Base-by-base conservation (phyloP, 2,797 vertebrate species). In the Pagetopsis macropterus region DNA sequence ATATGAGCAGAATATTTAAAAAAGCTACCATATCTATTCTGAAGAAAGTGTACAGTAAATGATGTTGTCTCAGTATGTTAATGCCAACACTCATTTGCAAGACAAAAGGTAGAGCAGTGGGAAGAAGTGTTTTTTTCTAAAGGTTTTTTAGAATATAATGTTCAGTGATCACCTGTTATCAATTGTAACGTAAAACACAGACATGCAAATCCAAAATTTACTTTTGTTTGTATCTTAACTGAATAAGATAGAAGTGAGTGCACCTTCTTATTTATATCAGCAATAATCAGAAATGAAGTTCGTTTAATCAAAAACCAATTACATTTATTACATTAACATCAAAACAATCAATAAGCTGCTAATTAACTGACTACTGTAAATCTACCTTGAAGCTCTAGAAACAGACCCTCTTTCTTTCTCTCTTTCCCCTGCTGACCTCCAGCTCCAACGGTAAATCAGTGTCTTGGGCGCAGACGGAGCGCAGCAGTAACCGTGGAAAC, bases 371-470 rank as follows among this genome's bases (percentile, higher is more conserved):
- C 27, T 2, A 1, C 17, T 21, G 3, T 11, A 56, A 27, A n/a
- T 69, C 37, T 48, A 49, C 17, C 17, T 74, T 10, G 2, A 7
- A n/a, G 19, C 14, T 21, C 40, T 65, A 60, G 56, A 65, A 74
- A 48, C 19, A 11, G 9, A 9, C 9, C 21, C 13, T 45, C 9
- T 37, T 43, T 37, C 17, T 45, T 57, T 45, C 19, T 82, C 16
- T 45, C 27, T 60, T 8, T 63, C 58, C 31, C 52, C 33, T 68
- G 66, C 21, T 58, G 41, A 57, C 45, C 21, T 88, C 23, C 92
- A 99, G 98, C 91, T 99, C 98, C 56, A 99, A 99, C 0, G 98
- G 98, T 15, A 99, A 99, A 91, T 98, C 98, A 0, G 98, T 99
- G 72, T 97, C 97, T 2, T 99, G 98, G 98, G 98, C 97, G 9